Conservation (phyloP, 2,888 invertebrate genomes). For the Lymantria dispar region DNA sequence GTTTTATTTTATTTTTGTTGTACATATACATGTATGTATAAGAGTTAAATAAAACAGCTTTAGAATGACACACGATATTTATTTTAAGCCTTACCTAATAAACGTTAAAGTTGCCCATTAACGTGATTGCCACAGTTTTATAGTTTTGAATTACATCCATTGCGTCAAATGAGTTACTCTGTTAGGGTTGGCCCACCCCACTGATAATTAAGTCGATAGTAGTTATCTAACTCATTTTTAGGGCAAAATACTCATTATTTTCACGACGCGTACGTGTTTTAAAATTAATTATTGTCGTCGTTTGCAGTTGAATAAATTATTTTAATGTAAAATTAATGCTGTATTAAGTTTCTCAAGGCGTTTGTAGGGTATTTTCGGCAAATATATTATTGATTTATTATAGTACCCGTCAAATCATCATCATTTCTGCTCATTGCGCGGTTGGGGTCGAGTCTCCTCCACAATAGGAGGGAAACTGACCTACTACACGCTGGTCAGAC, state of each 20-base stretch:
- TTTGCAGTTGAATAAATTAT: too few species aligned
- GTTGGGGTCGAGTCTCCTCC: too few species aligned
- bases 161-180: conserved; percentile 16
- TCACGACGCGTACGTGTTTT: background rate
- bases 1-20: conserved; percentile 14
- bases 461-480: too few species aligned
- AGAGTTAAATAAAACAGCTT: conserved; percentile 61
- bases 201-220: conserved; percentile 23
- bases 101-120: conserved; percentile 35
- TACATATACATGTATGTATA: conserved; percentile 52
- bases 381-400: too few species aligned
- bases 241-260: conserved; percentile 8
- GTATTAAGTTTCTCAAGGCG: too few species aligned
- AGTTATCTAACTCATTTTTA: background rate
- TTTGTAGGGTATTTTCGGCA: too few species aligned
- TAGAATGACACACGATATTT: conserved; percentile 52
- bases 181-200: conserved; percentile 25
- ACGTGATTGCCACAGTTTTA: conserved; percentile 25
- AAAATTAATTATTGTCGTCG: too few species aligned
- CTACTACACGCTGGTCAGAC: too few species aligned
- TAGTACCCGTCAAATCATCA: too few species aligned
- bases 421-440: too few species aligned
- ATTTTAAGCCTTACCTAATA: conserved; percentile 58
- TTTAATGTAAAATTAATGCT: too few species aligned
- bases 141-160: conserved; percentile 30